Conservation (phyloP, 1,140 invertebrate species). For the Ptiloglossa arizonensis region DNA sequence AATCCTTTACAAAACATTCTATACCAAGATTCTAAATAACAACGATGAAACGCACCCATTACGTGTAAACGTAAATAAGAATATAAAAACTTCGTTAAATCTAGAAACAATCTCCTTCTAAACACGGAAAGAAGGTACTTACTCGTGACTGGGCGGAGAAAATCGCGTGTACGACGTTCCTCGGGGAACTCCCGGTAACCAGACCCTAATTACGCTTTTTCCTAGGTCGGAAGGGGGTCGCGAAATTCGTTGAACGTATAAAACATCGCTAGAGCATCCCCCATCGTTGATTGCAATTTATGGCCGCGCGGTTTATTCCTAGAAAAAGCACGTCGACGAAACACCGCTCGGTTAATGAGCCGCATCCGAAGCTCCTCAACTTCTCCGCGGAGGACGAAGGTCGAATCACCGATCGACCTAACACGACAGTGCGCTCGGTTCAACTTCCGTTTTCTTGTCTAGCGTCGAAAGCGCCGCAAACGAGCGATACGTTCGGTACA, state of each 20-base stretch:
- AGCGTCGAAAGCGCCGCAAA: not conserved
- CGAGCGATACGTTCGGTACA: not conserved
- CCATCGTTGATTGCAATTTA: slow-evolving; percentile 51
- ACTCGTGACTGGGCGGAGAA: not conserved
- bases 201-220: slow-evolving; percentile 22
- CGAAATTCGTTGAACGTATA: slow-evolving; percentile 33
- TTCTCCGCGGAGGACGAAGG: slow-evolving; percentile 35
- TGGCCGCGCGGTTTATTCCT: slow-evolving; percentile 27
- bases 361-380: slow-evolving; percentile 38
- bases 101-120: not conserved
- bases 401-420: slow-evolving; percentile 34
- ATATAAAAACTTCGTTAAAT: not conserved
- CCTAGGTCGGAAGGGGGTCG: not conserved
- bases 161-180: not conserved
- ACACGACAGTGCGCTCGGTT: slow-evolving; percentile 6
- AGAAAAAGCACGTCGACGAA: slow-evolving; percentile 41
- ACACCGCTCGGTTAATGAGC: slow-evolving; percentile 53
- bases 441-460: slow-evolving; percentile 34
- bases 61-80: not conserved
- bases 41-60: too few relatives aligned
- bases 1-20: too few relatives aligned
- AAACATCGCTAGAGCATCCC: slow-evolving; percentile 7
- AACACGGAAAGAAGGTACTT: not conserved
- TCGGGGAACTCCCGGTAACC: not conserved
- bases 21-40: too few relatives aligned